Evolutionary conservation across 2,888 invertebrate genomes (phyloP), one percentile per base, ranked within the genome.

Genomic region (Lithosia quadra): DNA sequence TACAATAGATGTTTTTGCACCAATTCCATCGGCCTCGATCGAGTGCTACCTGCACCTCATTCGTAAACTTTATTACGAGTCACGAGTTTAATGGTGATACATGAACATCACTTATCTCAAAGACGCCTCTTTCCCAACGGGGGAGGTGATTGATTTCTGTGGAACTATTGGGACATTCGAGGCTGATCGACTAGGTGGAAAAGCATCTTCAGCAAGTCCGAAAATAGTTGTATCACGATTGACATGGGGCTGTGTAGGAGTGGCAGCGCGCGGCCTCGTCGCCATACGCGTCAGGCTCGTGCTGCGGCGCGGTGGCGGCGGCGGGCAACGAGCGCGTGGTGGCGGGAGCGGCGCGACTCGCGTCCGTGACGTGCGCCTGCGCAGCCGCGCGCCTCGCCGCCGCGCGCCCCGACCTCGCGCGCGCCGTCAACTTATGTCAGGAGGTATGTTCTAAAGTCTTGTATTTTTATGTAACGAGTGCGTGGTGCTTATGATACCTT

Each of bases 291-390:
- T 82, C 69, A 65, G 75, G 66, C 60, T 71, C 61, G 36, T 58
- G 72, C 64, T 81, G 77, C 33, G 80, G 76, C 73, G 65, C 22
- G 15, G 64, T 13, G 18, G 58, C 28, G n/a, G 63, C 49, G 18
- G 60, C 24, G n/a, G 67, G 91, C 5, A 92, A 92, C 82, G 94
- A 92, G 80, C 92, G 93, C 69, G 94, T 94, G 77, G 74, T 93
- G 85, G 88, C 86, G 69, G 94, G 94, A 74, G 94, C 94, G 11
- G 88, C 93, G 79, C 86, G 94, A 4, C 87, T 95, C n/a, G 94
- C 94, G 1, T 92, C 93, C 72, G 94, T 94, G 0, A 89, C 89
- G 71, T 92, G 93, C 86, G 94, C 94, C 0, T 94, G 94, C 90
- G 94, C 94, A 21, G 94, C 94, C 65, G 93, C 94, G 8, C 68